Evolutionary conservation across 2,113 vertebrate species (phyloP), one percentile per base, ranked within the genome.

Genomic region (Uropsilus gracilis): DNA sequence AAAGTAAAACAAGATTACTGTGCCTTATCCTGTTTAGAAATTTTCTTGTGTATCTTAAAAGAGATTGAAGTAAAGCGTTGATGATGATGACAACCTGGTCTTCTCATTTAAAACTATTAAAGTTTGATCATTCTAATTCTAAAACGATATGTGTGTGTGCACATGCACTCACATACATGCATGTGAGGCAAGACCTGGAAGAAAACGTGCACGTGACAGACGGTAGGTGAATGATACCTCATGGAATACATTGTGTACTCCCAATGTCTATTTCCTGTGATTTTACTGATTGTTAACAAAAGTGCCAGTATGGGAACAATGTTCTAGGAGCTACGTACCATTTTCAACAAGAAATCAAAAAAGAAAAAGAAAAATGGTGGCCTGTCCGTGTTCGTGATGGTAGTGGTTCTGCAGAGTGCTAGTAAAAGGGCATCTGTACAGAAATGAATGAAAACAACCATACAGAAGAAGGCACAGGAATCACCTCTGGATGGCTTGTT

Each of bases 21-120:
- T 11, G 81, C 64, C 88, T 18, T 61, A 30, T 3, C 44, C 20
- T 44, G n/a, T n/a, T 85, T 53, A 37, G 53, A 85, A 92, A 53
- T 2, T 55, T 92, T 90, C 42, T 75, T 37, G 20, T 44, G 26
- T 78, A 22, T 88, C 48, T 86, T 48, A 22, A 57, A 63, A 82
- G 26, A 94, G n/a, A 68, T 0, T 57, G 10, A 96, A 68, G 44
- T 66, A 61, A 75, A 95, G 44, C 46, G 14, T 80, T 42, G 20
- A n/a, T 82, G 5, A 39, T 50, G 48, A 82, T 24, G 32, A 66
- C 2, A 61, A 2, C 39, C n/a, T 78, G 26, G 37, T 20, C 91
- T 88, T 75, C 77, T 78, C 71, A 18, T 77, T 88, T 55, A 89
- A 90, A 85, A 44, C 46, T 32, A 57, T 94, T 73, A 53, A 89